Evolutionary conservation across 2,797 vertebrate species (phyloP).

Genomic region (Scolopax bukidnonensis): DNA sequence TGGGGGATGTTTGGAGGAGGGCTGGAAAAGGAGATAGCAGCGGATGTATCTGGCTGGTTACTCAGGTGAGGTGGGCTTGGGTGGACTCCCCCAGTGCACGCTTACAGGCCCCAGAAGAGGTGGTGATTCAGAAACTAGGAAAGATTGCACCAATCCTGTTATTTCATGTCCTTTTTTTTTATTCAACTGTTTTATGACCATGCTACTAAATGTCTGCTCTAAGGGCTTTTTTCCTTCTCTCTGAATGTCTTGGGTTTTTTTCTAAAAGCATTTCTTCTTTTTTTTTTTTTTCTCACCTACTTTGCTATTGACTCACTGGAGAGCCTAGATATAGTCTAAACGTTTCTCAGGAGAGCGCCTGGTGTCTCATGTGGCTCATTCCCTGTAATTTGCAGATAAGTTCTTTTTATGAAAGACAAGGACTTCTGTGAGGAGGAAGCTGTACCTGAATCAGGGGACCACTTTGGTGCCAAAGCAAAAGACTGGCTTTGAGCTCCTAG

Average conservation of each 20-base stretch:
- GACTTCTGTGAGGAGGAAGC: background rate
- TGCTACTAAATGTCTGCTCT: slow-evolving; percentile 11
- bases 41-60: background rate
- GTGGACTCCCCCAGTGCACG: background rate
- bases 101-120: background rate
- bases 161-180: background rate
- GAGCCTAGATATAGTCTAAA: slow-evolving; percentile 42
- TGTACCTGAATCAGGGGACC: background rate
- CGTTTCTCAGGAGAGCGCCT: slow-evolving; percentile 3
- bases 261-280: background rate
- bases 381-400: background rate
- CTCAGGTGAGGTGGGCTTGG: background rate
- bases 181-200: background rate
- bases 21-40: background rate
- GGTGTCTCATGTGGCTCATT: background rate
- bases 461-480: background rate
- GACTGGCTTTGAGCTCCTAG: background rate
- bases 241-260: background rate
- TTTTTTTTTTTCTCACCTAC: slow-evolving; percentile 6
- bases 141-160: background rate
- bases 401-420: background rate
- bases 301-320: slow-evolving; percentile 51
- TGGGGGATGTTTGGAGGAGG: background rate
- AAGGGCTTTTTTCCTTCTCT: background rate
- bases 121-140: background rate